These are phyloP conservation scores for Myotis lucifugus DNA, from an alignment of 2,113 vertebrate species.

Conservation along the genomic window DNA sequence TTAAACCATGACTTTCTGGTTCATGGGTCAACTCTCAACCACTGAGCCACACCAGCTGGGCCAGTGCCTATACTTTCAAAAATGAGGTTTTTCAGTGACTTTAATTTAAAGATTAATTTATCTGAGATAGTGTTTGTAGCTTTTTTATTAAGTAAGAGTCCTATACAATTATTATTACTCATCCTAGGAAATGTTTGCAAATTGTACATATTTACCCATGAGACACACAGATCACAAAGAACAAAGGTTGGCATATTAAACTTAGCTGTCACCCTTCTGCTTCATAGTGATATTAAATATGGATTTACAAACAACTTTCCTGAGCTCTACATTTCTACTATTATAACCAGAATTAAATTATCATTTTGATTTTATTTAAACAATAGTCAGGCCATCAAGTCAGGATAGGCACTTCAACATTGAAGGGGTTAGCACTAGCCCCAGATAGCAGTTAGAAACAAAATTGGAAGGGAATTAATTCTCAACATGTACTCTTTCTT, in stretches of 20 bases:
- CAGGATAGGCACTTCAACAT: background rate
- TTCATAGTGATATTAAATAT: background rate
- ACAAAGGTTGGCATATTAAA: background rate
- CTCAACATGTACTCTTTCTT: background rate
- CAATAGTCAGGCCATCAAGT: background rate
- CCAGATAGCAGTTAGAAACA: background rate
- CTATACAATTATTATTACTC: background rate
- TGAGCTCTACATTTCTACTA: background rate
- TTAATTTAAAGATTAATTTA: slow-evolving; percentile 11
- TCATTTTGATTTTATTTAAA: slow-evolving; percentile 25
- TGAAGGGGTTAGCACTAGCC: background rate
- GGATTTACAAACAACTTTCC: background rate
- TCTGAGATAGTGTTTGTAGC: background rate
- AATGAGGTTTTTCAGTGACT: slow-evolving; percentile 13
- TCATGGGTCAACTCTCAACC: no score
- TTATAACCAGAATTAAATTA: background rate
- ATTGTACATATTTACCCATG: background rate
- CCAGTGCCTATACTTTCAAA: background rate
- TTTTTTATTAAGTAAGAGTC: background rate
- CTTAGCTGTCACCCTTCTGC: background rate
- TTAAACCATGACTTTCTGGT: no score
- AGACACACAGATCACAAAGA: background rate
- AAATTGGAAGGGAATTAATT: background rate
- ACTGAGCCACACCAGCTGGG: no score
- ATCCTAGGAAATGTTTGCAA: slow-evolving; percentile 28